Evolutionary conservation across 2,113 vertebrate species (phyloP).

Genomic region (Marmota flaviventris): DNA sequence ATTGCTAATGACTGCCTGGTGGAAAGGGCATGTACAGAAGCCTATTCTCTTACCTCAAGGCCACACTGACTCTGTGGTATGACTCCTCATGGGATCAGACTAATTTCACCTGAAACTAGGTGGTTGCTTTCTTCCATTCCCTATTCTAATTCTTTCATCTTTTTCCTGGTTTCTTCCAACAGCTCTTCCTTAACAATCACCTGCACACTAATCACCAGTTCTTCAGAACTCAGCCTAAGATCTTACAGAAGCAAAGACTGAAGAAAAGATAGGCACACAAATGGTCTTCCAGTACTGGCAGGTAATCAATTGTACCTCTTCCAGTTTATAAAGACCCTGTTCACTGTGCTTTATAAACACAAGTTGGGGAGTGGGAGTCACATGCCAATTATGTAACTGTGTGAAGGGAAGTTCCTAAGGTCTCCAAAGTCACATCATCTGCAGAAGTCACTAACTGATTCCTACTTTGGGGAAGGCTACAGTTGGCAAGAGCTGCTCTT

Average conservation of each 20-base stretch:
- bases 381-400: conserved; percentile 37
- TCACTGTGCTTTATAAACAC: not conserved
- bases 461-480: conserved; percentile 57
- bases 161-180: not conserved
- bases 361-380: not conserved
- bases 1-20: not conserved
- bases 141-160: not conserved
- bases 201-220: not conserved
- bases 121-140: not conserved
- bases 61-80: not conserved
- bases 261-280: not conserved
- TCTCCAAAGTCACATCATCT: conserved; percentile 54
- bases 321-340: not conserved
- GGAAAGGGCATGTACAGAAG: not conserved
- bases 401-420: conserved; percentile 50
- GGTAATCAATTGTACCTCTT: not conserved
- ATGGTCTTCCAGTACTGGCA: not conserved
- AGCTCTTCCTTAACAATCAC: not conserved
- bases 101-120: not conserved
- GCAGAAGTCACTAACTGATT: conserved; percentile 45
- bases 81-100: not conserved
- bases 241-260: not conserved
- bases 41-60: not conserved
- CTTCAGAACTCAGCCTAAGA: not conserved
- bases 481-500: conserved; percentile 62